A percentile compares a stretch with the other conserved stretches of the same genome.
Evolutionary conservation across 2,113 vertebrate species (phyloP).

Genomic region (Gopherus evgoodei): DNA sequence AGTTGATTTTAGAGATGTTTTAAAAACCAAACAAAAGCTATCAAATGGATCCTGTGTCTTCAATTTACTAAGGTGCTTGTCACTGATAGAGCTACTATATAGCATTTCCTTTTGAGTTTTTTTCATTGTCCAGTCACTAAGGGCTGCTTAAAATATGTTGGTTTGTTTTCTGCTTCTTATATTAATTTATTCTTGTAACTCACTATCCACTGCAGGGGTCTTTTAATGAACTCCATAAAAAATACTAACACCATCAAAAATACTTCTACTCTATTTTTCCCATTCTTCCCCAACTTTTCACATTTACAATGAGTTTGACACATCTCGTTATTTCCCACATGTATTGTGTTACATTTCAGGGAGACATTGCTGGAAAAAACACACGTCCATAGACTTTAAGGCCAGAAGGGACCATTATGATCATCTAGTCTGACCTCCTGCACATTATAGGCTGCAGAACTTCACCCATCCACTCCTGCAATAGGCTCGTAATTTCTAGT

Average conservation of each 20-base stretch:
- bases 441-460: not conserved
- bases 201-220: not conserved
- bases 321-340: not conserved
- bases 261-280: not conserved
- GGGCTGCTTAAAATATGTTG: not conserved
- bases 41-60: not conserved
- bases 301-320: not conserved
- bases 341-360: not conserved
- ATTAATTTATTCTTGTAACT: not conserved
- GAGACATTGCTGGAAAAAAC: not conserved
- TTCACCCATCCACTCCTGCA: too few relatives aligned
- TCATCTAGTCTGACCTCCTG: not conserved
- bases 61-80: not conserved
- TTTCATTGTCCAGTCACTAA: not conserved
- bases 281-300: not conserved
- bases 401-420: not conserved
- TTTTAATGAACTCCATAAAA: not conserved
- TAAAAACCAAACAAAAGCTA: not conserved
- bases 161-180: rapidly evolving
- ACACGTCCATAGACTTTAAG: not conserved
- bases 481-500: too few relatives aligned
- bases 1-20: not conserved
- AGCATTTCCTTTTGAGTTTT: not conserved
- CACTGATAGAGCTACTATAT: not conserved
- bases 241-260: not conserved